Percentiles rank a stretch among this genome's conserved stretches.
Evolutionary conservation across 2,888 invertebrate genomes (phyloP).

Genomic region (Cybosia mesomella): DNA sequence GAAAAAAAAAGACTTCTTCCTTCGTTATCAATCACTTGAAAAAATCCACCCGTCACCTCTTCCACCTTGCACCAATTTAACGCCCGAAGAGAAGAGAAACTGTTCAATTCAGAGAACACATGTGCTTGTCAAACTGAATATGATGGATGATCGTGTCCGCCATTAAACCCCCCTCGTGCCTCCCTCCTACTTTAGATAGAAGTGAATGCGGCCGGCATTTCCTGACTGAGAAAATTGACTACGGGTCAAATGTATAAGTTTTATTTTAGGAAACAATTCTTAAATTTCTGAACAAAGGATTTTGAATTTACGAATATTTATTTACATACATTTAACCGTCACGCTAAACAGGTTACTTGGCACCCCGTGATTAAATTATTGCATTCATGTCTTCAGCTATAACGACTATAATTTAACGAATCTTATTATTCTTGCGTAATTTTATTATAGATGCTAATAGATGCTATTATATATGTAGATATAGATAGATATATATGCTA

Average conservation of each 20-base stretch:
- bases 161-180: slow-evolving; percentile 37
- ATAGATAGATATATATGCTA: no score
- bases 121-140: slow-evolving; percentile 78
- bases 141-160: slow-evolving; percentile 66
- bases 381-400: no score
- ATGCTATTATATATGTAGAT: no score
- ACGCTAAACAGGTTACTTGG: no score
- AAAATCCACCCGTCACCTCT: slow-evolving; percentile 16
- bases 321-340: no score
- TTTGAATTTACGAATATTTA: no score
- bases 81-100: slow-evolving; percentile 57
- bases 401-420: background rate
- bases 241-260: slow-evolving; percentile 44
- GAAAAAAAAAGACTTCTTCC: slow-evolving; percentile 5
- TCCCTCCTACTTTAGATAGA: slow-evolving; percentile 18
- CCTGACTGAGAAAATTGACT: slow-evolving; percentile 55
- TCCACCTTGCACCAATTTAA: slow-evolving; percentile 32
- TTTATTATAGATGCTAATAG: no score
- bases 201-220: slow-evolving; percentile 30
- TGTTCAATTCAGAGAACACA: slow-evolving; percentile 76
- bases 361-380: no score
- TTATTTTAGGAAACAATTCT: slow-evolving; percentile 1
- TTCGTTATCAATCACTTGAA: slow-evolving; percentile 22
- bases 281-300: background rate
- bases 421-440: background rate